Evolutionary conservation across 2,888 invertebrate species (phyloP), one percentile per base, ranked within the genome.

Genomic region (Agrotis ipsilon): DNA sequence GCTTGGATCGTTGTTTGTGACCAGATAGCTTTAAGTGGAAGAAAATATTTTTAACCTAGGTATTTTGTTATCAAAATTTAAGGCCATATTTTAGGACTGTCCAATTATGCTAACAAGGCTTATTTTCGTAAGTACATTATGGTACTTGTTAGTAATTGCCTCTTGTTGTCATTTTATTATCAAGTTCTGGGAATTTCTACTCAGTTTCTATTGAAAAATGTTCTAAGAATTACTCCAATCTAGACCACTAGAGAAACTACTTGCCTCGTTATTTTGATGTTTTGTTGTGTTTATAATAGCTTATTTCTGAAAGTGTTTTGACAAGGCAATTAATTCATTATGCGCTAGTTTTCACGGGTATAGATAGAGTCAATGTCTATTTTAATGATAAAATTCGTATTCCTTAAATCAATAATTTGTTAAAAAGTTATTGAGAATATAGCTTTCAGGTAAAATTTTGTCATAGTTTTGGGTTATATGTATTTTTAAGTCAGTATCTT

Each of bases 271-370:
- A 68, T 24, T 51, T 52, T 7, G 0, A 0, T 1, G 6, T 21
- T 32, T 46, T 61, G 39, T 49, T 43, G n/a, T 54, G 7, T 45
- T 9, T 6, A 48, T 24, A 54, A 68, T 48, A 58, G 16, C n/a
- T 4, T 0, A 45, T 63, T 55, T 59, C 11, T 68, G 11, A 24
- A 24, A 51, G 65, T 59, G 4, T 54, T 74, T 67, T 67, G 74
- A 70, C 66, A 64, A 27, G 49, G 48, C 59, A 69, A 67, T 66
- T 64, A 69, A 67, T 66, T 64, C 52, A 73, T 69, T 60, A 69
- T 66, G 27, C 13, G 39, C 13, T 61, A 39, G 6, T 74, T 65
- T 73, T 59, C 46, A 48, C 21, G 43, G 45, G 48, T 61, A 57
- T 6, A 39, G 21, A 39, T 65, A 65, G 13, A 13, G 19, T 11